Evolutionary conservation across 1,140 invertebrate genomes (phyloP).

Genomic region (Scylla paramamosain): DNA sequence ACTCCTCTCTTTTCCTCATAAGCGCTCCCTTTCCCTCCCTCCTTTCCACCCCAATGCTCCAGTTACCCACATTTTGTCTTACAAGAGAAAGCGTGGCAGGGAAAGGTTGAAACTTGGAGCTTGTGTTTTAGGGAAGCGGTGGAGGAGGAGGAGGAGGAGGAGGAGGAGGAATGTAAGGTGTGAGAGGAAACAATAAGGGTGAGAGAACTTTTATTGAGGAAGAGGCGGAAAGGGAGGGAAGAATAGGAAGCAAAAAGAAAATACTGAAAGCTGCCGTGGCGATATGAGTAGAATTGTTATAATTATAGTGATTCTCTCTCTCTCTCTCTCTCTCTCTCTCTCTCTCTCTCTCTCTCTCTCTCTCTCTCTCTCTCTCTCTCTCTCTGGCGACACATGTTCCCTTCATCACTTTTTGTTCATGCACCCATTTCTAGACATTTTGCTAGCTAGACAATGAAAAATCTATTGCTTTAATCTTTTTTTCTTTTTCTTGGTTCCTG

Average conservation of each 20-base stretch:
- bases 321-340: no score
- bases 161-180: not conserved
- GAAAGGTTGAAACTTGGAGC: not conserved
- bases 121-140: not conserved
- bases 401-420: no score
- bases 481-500: no score
- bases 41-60: not conserved
- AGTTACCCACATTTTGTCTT: conserved; percentile 10
- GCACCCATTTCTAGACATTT: no score
- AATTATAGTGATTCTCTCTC: no score
- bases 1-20: not conserved
- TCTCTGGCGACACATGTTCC: no score
- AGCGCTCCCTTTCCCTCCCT: not conserved
- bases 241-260: not conserved
- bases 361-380: no score
- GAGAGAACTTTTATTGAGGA: not conserved
- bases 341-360: no score
- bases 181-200: not conserved
- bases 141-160: not conserved
- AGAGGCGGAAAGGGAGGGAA: not conserved
- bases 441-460: no score
- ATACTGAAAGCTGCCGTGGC: not conserved
- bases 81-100: not conserved
- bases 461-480: no score
- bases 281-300: not conserved